Percentiles rank a stretch among this genome's conserved stretches.
Conservation (phyloP, 2,888 invertebrate species). For the Trisateles emortualis region DNA sequence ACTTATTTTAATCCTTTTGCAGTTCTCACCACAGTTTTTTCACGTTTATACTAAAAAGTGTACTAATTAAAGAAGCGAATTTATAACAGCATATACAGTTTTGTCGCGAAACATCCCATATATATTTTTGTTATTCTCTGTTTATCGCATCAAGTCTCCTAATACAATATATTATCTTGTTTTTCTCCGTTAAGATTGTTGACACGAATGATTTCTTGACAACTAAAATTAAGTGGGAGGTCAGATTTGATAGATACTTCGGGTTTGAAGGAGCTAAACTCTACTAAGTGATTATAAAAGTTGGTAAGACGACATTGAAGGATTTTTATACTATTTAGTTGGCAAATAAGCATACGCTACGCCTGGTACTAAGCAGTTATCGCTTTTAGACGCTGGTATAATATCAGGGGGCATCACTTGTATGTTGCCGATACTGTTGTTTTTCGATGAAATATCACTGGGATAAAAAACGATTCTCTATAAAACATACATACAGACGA, state of each 20-base stretch:
- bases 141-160: conserved; percentile 13
- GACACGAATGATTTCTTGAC: conserved; percentile 7
- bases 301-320: conserved; percentile 14
- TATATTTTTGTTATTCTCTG: conserved; percentile 12
- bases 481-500: too few relatives aligned
- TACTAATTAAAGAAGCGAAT: background rate
- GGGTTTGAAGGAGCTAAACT: background rate
- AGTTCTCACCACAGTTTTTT: background rate
- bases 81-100: conserved; percentile 4
- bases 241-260: background rate
- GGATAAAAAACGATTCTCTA: too few relatives aligned
- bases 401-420: too few relatives aligned
- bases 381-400: too few relatives aligned
- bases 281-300: conserved; percentile 7
- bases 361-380: too few relatives aligned
- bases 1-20: too few relatives aligned
- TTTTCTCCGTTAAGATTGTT: conserved; percentile 16
- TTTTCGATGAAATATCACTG: too few relatives aligned
- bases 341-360: too few relatives aligned
- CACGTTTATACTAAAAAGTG: background rate
- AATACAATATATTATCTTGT: conserved; percentile 28
- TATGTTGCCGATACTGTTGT: too few relatives aligned
- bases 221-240: conserved; percentile 4
- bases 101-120: conserved; percentile 12
- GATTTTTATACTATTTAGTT: too few relatives aligned